Evolutionary conservation across 1,140 invertebrate species (phyloP), one percentile per base, ranked within the genome.

Genomic region (Aphelenchoides avenae): DNA sequence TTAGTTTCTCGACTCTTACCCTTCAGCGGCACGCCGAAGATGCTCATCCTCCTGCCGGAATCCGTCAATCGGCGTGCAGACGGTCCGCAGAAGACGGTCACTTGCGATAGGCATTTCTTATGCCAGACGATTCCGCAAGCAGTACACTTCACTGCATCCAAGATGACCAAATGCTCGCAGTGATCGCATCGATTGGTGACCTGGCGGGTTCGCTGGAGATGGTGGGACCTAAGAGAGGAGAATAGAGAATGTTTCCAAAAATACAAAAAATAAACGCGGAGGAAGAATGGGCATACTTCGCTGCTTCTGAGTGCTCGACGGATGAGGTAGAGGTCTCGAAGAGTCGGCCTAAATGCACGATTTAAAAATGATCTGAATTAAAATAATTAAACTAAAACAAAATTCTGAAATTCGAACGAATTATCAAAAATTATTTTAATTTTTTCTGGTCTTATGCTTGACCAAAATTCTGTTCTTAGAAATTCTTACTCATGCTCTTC

Each of bases 21-120:
- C 47, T 65, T 58, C 52, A 75, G 48, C 13, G 69, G 42, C n/a
- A 75, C 75, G 36, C 73, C 73, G 44, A 75, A 75, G 26, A 75
- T 77, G 20, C 52, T 60, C 47, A 75, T 76, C 39, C 73, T 52
- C 22, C 51, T 46, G 47, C 46, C 46, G 24, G 31, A 48, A 31
- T 48, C 15, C 30, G 22, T 4, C 24, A 51, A 30, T 48, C 63
- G 20, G 18, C 37, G 30, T 9, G 57, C 44, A 47, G 40, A 63
- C 43, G 68, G 61, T 29, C 61, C 53, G 36, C 66, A 74, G 40
- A 30, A 20, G n/a, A 72, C 37, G 13, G 39, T 30, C n/a, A 68
- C 52, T 24, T 49, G 37, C 22, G 55, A 33, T 18, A 77, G 58
- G 42, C 73, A 75, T 41, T 64, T 64, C 47, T 68, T 70, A 52